These are phyloP conservation scores for Aeoliscus strigatus DNA, from an alignment of 2,797 vertebrate genomes.

Conservation along the genomic window DNA sequence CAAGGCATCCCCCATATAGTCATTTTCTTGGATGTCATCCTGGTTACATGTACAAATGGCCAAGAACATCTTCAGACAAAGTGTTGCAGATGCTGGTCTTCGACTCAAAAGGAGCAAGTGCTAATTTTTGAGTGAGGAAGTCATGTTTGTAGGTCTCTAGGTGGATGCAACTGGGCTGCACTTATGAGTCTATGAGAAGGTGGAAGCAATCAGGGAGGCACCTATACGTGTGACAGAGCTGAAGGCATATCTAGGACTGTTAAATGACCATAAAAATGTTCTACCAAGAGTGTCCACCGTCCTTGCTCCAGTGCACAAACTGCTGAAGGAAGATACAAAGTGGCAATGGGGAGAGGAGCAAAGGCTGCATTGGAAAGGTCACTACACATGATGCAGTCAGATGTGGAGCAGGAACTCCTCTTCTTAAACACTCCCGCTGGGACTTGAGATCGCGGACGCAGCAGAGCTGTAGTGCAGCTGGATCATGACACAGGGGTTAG, in stretches of 20 bases:
- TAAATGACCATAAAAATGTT: conserved; percentile 27
- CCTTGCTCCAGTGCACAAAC: conserved; percentile 4
- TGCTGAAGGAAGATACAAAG: background rate
- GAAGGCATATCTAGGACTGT: conserved; percentile 16
- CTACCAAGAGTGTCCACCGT: conserved; percentile 16
- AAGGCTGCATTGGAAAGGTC: background rate
- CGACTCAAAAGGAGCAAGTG: conserved; percentile 11
- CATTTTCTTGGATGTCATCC: conserved; percentile 27
- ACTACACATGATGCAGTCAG: background rate
- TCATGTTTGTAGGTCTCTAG: conserved; percentile 9
- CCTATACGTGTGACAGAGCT: conserved; percentile 9
- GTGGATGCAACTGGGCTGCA: conserved; percentile 17
- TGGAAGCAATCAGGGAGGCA: conserved; percentile 14
- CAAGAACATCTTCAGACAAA: conserved; percentile 8
- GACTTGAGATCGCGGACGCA: no score
- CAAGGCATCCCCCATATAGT: conserved; percentile 7
- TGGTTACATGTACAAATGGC: conserved; percentile 8
- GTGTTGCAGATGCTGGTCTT: conserved; percentile 12
- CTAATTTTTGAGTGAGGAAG: conserved; percentile 11
- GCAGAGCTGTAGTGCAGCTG: no score
- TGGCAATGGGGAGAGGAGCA: background rate
- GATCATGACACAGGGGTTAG: no score
- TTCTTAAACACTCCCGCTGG: no score
- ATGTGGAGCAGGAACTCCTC: no score
- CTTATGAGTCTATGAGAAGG: conserved; percentile 7